Conservation (phyloP, 2,113 vertebrate species). For the Mionectes macconnelli region DNA sequence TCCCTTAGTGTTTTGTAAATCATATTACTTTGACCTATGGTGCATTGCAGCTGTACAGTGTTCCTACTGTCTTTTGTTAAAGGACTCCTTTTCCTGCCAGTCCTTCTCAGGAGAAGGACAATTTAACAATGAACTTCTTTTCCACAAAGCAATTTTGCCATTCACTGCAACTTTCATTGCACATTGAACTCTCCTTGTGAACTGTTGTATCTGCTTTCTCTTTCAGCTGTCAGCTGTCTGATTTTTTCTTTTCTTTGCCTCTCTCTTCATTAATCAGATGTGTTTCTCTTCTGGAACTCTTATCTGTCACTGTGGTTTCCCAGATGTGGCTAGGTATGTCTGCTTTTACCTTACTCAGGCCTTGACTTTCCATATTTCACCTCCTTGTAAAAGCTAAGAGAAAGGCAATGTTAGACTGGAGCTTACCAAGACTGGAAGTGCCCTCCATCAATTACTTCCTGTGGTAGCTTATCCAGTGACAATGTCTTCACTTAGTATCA, state of each 20-base stretch:
- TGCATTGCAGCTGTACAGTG: neutral
- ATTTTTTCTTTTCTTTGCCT: neutral
- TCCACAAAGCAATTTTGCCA: neutral
- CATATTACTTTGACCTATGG: neutral
- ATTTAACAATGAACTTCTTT: neutral
- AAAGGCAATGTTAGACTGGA: neutral
- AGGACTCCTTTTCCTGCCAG: neutral
- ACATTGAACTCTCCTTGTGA: neutral
- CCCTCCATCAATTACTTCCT: neutral
- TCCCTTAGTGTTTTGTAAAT: neutral
- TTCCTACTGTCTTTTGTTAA: neutral
- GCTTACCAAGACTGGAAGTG: accelerated
- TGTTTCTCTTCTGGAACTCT: neutral
- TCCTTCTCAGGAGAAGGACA: neutral
- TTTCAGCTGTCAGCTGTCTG: neutral
- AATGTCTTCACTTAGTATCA: neutral
- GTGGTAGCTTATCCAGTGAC: neutral
- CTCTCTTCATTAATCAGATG: neutral
- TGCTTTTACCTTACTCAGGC: neutral
- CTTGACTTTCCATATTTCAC: neutral
- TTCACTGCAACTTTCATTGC: neutral
- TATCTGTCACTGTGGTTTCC: neutral
- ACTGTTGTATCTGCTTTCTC: neutral
- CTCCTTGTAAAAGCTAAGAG: neutral
- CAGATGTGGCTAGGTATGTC: neutral